Evolutionary conservation across 30 jellyfish, hydroid and myxozoan species (phyloP).

Genomic region (Aurelia sp.): DNA sequence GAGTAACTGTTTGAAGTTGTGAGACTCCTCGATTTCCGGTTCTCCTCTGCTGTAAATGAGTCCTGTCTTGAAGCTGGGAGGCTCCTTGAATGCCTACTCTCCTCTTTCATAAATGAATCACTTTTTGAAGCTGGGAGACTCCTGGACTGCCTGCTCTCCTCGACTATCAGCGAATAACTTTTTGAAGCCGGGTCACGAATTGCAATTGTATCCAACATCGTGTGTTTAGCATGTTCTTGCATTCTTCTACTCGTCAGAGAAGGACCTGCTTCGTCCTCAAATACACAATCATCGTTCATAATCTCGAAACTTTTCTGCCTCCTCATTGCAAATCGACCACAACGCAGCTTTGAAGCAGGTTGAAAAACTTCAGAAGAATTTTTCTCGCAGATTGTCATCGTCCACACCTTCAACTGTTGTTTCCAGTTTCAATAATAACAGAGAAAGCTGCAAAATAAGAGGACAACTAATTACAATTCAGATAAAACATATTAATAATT

Average conservation of each 20-base stretch:
- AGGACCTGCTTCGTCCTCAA: constrained; percentile 21
- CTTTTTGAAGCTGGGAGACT: too few relatives aligned
- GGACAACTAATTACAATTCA: not conserved
- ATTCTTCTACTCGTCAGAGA: not conserved
- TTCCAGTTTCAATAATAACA: not conserved
- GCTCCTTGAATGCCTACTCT: too few relatives aligned
- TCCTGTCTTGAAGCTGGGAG: too few relatives aligned
- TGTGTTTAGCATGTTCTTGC: not conserved
- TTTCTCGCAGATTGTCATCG: constrained; percentile 30
- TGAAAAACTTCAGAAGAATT: not conserved
- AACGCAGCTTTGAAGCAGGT: not conserved
- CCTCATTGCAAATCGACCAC: not conserved
- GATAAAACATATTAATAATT: not conserved
- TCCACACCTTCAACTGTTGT: constrained; percentile 5
- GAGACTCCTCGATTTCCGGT: too few relatives aligned
- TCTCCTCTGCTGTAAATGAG: too few relatives aligned
- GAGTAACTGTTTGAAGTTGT: not conserved
- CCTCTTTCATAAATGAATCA: too few relatives aligned
- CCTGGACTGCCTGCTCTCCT: too few relatives aligned
- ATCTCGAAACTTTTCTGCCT: constrained; percentile 21
- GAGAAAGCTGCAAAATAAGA: constrained; percentile 6
- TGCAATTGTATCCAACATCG: not conserved
- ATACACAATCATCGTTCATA: constrained; percentile 4
- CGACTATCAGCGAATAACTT: too few relatives aligned
- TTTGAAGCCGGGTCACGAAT: not conserved